Evolutionary conservation across 2,888 invertebrate genomes (phyloP).

Genomic region (Andrena chrysosceles): DNA sequence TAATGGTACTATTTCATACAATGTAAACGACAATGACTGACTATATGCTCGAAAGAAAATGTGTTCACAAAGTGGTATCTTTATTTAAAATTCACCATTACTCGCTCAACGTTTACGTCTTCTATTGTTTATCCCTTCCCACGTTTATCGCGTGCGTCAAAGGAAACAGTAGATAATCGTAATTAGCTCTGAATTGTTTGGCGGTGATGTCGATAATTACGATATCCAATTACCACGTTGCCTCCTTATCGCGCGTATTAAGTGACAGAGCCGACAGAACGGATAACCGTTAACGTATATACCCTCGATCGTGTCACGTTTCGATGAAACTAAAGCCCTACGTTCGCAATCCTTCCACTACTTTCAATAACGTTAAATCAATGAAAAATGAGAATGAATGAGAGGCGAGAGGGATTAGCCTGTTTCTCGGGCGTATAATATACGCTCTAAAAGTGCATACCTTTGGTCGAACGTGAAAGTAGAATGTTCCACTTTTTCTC

Average conservation of each 20-base stretch:
- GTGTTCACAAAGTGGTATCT: no score
- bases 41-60: no score
- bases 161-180: not conserved
- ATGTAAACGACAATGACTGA: no score
- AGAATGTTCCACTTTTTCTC: slow-evolving; percentile 60
- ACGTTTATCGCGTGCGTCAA: not conserved
- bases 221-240: slow-evolving; percentile 16
- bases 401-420: slow-evolving; percentile 16
- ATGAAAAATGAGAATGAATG: slow-evolving; percentile 1
- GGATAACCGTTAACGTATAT: not conserved
- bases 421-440: slow-evolving; percentile 27
- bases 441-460: slow-evolving; percentile 46
- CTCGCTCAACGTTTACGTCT: not conserved
- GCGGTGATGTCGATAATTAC: slow-evolving; percentile 23
- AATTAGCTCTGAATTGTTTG: not conserved
- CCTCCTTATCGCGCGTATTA: slow-evolving; percentile 12
- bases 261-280: not conserved
- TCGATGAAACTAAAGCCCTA: slow-evolving; percentile 8
- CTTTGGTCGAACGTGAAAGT: slow-evolving; percentile 58
- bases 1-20: no score
- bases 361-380: slow-evolving; percentile 5
- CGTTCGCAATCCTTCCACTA: not conserved
- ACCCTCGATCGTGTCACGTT: slow-evolving; percentile 17
- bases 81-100: no score
- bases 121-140: not conserved